Base-by-base conservation (phyloP, 2,888 invertebrate genomes). In the Cylloceria caligata region DNA sequence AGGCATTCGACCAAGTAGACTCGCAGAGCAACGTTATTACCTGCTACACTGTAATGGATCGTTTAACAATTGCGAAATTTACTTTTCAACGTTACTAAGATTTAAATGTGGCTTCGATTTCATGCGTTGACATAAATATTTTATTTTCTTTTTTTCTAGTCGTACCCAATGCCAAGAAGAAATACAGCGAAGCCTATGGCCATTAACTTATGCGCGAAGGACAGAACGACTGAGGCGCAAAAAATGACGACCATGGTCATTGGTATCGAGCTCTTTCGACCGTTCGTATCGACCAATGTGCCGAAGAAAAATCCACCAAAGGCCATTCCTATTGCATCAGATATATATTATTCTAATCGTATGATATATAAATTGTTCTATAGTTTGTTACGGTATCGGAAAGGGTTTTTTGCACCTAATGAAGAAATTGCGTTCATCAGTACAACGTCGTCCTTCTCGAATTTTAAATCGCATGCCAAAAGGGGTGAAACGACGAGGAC, bases 1-100 rank as follows among this genome's bases (percentile, higher is more conserved):
- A 93, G 78, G 62, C 91, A 90, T 88, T 94, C 94, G 30, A 92
- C 90, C 64, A 93, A 81, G 74, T 93, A 91, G 11, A 94, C 90
- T 87, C 92, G 92, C 24, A 92, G 83, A 1, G 88, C 86, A 7
- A 87, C 87, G 69, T 88, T 88, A 85, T 90, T 93, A 11, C 91
- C 90, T 67, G 92, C 92, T 78, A 93, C 77, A 72, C 93, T 93
- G 81, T 47, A 88, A 73, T 71, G 24, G 60, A 57, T 27, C n/a
- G 34, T 34, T 9, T 9, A 60, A 60, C 1, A 60, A 30, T 60
- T 9, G 6, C 11, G 27, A 19, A 13, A 21, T 52, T 64, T 47
- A 30, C 9, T 7, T 1, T 11, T 72, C 47, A 21, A 21, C 1
- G 42, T n/a, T 69, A 36, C 19, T 21, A 24, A 21, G 2, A 24